These are phyloP conservation scores for Prolemur simus DNA, from an alignment of 2,113 vertebrate species.

Conservation along the genomic window DNA sequence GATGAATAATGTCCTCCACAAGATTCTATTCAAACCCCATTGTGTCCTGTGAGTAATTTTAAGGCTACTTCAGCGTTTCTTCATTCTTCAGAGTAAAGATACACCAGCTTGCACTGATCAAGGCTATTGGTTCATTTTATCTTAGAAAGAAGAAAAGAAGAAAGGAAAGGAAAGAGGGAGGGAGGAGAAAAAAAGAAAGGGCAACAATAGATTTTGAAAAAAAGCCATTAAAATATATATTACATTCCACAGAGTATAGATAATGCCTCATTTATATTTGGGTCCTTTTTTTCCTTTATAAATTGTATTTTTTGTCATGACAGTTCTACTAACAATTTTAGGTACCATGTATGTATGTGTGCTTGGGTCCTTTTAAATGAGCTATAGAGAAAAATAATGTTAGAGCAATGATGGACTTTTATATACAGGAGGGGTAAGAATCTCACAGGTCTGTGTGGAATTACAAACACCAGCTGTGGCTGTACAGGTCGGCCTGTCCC, in stretches of 20 bases:
- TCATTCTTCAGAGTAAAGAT: not conserved
- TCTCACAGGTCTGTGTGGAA: not conserved
- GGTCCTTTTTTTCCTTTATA: not conserved
- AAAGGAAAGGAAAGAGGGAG: not conserved
- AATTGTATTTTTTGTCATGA: not conserved
- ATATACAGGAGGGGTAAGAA: not conserved
- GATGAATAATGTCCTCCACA: constrained; percentile 57
- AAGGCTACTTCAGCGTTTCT: not conserved
- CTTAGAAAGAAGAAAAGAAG: not conserved
- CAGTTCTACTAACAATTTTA: not conserved
- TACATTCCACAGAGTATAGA: not conserved
- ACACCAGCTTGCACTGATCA: not conserved
- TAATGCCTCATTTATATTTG: not conserved
- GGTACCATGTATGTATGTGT: not conserved
- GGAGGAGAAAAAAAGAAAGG: not conserved
- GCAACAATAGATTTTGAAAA: not conserved
- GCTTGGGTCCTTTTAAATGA: not conserved
- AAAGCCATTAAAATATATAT: not conserved
- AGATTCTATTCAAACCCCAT: not conserved
- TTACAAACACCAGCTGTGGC: not conserved
- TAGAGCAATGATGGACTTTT: not conserved
- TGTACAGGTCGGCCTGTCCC: not conserved
- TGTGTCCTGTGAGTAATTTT: not conserved
- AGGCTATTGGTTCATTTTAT: not conserved
- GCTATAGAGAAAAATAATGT: not conserved